phyloP scores from a whole-genome alignment of 2,113 vertebrate genomes.

The Neogale vison region DNA sequence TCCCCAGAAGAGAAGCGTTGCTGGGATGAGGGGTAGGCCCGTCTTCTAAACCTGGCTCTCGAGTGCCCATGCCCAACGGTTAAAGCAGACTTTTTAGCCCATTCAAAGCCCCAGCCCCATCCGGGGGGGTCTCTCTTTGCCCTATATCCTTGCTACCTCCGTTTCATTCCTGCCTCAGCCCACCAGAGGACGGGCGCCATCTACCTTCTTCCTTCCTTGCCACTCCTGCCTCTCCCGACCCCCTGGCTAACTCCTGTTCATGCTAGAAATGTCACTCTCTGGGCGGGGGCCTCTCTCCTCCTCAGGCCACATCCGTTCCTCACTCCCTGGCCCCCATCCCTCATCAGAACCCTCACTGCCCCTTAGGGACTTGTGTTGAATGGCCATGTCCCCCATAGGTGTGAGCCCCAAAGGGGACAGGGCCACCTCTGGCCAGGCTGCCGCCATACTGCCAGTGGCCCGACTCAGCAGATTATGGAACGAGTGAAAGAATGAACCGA shows the following conservation, averaged over 20 bases:
- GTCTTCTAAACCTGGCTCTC: background rate
- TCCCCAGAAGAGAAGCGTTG: background rate
- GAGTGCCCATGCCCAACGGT: too few species aligned
- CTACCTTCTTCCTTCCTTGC: background rate
- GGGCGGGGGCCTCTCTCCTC: background rate
- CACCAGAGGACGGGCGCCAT: background rate
- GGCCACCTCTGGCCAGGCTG: background rate
- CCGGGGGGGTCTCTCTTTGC: background rate
- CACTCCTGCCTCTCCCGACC: background rate
- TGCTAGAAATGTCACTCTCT: background rate
- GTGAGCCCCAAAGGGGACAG: background rate
- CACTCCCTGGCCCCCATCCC: background rate
- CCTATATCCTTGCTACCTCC: background rate
- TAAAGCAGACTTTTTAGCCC: background rate
- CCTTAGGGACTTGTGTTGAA: background rate
- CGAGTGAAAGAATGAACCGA: background rate
- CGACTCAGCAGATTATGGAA: background rate
- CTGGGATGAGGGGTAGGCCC: background rate
- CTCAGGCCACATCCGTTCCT: background rate
- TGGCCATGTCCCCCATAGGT: background rate
- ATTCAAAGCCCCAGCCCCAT: background rate
- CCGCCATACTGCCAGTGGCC: background rate
- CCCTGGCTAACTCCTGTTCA: background rate
- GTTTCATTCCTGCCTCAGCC: background rate
- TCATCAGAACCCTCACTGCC: background rate